Percentiles rank a stretch among this genome's conserved stretches.
These are phyloP conservation scores for Drosophila guanche DNA, from an alignment of 1,140 invertebrate species.

Conservation along the genomic window DNA sequence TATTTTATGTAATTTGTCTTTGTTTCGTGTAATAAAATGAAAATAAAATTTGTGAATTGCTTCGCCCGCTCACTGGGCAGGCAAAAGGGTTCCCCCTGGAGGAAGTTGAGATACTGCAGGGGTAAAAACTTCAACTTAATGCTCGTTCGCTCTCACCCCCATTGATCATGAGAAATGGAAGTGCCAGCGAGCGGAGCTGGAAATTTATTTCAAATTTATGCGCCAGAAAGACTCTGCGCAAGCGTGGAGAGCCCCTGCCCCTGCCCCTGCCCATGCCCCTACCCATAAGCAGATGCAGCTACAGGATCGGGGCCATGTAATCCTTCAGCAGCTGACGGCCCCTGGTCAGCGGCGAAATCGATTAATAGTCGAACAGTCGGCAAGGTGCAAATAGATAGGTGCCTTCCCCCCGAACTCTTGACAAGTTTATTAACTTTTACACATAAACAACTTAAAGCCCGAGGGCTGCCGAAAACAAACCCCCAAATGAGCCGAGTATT, in stretches of 20 bases:
- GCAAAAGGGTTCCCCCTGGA: slow-evolving; percentile 33
- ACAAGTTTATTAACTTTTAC: slow-evolving; percentile 76
- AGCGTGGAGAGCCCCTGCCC: slow-evolving; percentile 23
- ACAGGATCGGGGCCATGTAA: slow-evolving; percentile 35
- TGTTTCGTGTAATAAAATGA: slow-evolving; percentile 82
- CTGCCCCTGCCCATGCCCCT: not conserved
- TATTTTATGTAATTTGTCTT: slow-evolving; percentile 83
- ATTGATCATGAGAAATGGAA: slow-evolving; percentile 73
- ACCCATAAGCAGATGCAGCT: slow-evolving; percentile 24
- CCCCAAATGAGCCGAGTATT: slow-evolving; percentile 19
- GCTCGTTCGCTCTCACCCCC: slow-evolving; percentile 61
- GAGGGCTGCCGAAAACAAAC: slow-evolving; percentile 9
- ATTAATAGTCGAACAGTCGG: slow-evolving; percentile 15
- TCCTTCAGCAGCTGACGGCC: slow-evolving; percentile 43
- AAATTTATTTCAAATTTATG: slow-evolving; percentile 83
- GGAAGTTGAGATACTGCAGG: slow-evolving; percentile 38
- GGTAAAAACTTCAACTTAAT: slow-evolving; percentile 41
- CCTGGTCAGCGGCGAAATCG: slow-evolving; percentile 14
- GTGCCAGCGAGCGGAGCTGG: slow-evolving; percentile 63
- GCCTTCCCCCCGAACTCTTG: slow-evolving; percentile 50
- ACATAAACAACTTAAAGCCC: slow-evolving; percentile 36
- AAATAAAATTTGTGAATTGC: slow-evolving; percentile 77
- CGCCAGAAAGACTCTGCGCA: slow-evolving; percentile 37
- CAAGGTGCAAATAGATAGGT: slow-evolving; percentile 5
- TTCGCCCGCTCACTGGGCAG: slow-evolving; percentile 28